These are phyloP conservation scores for Paracyclopina nana DNA, from an alignment of 1,140 invertebrate genomes.

Conservation along the genomic window DNA sequence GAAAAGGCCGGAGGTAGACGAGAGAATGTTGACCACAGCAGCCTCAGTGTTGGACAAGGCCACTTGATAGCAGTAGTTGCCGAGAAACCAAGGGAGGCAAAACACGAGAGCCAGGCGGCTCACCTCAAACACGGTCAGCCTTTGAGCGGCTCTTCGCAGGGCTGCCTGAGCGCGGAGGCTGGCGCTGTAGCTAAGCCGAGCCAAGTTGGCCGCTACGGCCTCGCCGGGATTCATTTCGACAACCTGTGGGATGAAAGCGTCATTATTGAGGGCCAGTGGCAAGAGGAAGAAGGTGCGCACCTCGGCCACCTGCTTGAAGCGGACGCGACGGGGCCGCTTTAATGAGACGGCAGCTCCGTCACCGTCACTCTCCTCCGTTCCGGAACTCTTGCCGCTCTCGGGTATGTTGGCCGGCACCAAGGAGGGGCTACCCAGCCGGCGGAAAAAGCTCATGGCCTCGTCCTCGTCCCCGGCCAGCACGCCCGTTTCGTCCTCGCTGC, in stretches of 20 bases:
- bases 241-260: constrained; percentile 63
- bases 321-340: no score
- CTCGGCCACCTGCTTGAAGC: no score
- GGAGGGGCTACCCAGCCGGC: background rate
- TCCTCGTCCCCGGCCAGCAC: background rate
- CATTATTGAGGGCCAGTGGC: no score
- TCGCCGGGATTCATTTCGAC: constrained; percentile 55
- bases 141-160: constrained; percentile 41
- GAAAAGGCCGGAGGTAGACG: constrained; percentile 60
- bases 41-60: constrained; percentile 50
- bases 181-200: constrained; percentile 54
- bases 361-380: background rate
- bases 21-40: constrained; percentile 53
- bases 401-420: background rate
- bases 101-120: constrained; percentile 52
- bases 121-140: constrained; percentile 44
- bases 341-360: background rate
- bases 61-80: constrained; percentile 57
- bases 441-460: background rate
- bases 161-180: constrained; percentile 43
- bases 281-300: constrained; percentile 50
- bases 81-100: constrained; percentile 48
- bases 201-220: constrained; percentile 58
- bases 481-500: no score
- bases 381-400: background rate